phyloP scores from a whole-genome alignment of 1,140 invertebrate species.

The Penaeus chinensis region DNA sequence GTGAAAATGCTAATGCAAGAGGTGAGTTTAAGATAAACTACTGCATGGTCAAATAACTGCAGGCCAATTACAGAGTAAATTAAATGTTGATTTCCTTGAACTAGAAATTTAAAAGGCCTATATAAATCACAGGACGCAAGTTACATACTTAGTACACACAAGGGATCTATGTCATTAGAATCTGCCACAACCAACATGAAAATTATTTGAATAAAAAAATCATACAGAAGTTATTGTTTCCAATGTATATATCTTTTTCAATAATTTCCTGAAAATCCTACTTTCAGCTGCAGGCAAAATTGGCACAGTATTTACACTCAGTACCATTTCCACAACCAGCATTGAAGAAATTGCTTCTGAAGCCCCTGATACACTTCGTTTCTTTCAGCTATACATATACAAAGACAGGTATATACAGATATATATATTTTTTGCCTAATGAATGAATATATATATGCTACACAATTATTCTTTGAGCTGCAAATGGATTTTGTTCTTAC shows the following conservation, averaged over 20 bases:
- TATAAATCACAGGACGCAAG: too few relatives aligned
- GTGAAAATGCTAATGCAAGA: slow-evolving; percentile 86
- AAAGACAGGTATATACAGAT: slow-evolving; percentile 74
- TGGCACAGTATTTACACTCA: slow-evolving; percentile 84
- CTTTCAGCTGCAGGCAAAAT: slow-evolving; percentile 79
- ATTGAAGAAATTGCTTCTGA: slow-evolving; percentile 87
- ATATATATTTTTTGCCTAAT: not conserved
- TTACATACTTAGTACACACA: too few relatives aligned
- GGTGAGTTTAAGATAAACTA: slow-evolving; percentile 71
- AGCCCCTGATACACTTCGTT: slow-evolving; percentile 81
- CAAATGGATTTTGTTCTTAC: too few relatives aligned
- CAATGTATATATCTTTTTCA: too few relatives aligned
- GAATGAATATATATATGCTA: not conserved
- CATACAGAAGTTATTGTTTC: too few relatives aligned
- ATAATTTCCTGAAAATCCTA: slow-evolving; percentile 16
- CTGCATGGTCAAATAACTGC: not conserved
- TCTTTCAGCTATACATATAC: slow-evolving; percentile 94
- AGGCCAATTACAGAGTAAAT: too few relatives aligned
- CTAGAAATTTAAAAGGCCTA: too few relatives aligned
- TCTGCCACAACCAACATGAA: too few relatives aligned
- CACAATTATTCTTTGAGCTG: not conserved
- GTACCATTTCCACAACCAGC: slow-evolving; percentile 87
- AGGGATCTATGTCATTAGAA: too few relatives aligned
- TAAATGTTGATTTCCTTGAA: too few relatives aligned
- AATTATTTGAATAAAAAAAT: too few relatives aligned